Evolutionary conservation across 1,140 invertebrate species (phyloP), one percentile per base, ranked within the genome.

Genomic region (Heliconius melpomene): DNA sequence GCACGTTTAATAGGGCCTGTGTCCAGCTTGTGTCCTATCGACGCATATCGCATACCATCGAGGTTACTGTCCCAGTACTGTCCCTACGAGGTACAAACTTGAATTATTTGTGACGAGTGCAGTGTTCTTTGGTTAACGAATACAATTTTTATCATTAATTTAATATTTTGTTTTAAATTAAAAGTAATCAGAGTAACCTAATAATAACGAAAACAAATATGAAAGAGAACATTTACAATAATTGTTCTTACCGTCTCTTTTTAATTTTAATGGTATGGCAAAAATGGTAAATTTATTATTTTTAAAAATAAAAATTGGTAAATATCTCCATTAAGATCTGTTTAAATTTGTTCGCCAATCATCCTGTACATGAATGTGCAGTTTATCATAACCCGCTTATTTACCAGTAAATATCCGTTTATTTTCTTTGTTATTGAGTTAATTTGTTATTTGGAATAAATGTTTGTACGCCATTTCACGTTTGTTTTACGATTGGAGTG

Each of bases 1-100:
- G 86, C 81, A 81, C 78, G 52, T 80, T 85, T 89, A 90, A 89
- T 90, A 84, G 86, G 81, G 78, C 74, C 77, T 81, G 76, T 78
- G 72, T 79, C 78, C 77, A 83, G 84, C 82, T 85, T 75, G 75
- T 83, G 78, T 80, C 66, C 83, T 85, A 86, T 86, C 84, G 79
- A 76, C 73, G 75, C 78, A 85, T 83, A 83, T 80, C 81, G 84
- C 82, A 87, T 88, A 80, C 85, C 85, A 84, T 86, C 82, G 80
- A 80, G 83, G 83, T 87, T 85, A 85, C 76, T 86, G 84, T 82
- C 81, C 84, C 81, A 86, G 83, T 83, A 84, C 79, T 81, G 80
- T 32, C 81, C 82, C 81, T 82, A 80, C 81, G 40, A 13, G 13
- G 13, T 46, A 46, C 13, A 79, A 86, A 79, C 86, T 72, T 18